Evolutionary conservation across 1,140 invertebrate species (phyloP), one percentile per base, ranked within the genome.

Genomic region (Ceratina japonica): DNA sequence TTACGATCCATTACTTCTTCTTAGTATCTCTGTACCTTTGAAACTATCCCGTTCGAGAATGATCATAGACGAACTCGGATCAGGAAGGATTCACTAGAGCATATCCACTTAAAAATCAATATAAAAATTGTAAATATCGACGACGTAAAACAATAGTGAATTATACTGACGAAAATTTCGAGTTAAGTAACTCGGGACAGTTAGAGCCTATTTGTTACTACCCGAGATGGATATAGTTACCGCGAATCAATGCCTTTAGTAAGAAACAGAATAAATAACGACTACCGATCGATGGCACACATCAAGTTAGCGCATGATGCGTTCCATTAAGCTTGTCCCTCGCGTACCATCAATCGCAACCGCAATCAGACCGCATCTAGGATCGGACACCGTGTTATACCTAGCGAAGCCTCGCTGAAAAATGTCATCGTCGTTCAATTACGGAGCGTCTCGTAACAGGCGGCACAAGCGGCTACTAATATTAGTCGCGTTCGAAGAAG

Each of bases 401-500:
- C 68, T 56, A 56, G 16, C 54, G 54, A 2, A 52, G 18, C 18
- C 20, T 7, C 18, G 51, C 1, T 56, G 52, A 69, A 84, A 84
- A 84, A 81, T 68, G 61, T 81, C 74, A 49, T 81, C 70, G 70
- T 63, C 79, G 61, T 81, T 84, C 80, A 66, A 86, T 86, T 82
- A 75, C 64, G 24, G n/a, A 15, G 59, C 79, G 70, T 62, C 72
- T 72, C 54, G 70, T 44, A 49, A 81, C 75, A 63, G 20, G 18
- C 58, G 27, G 62, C 15, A 15, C 44, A 13, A 65, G 44, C 49
- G 24, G 59, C 16, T 22, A 54, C 75, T 79, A 84, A 81, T 84
- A 85, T 85, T 84, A 84, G 79, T 84, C 61, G 22, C 69, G 20
- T 84, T 84, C 82, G 79, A 54, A 52, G 82, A 85, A 81, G 59